Evolutionary conservation across 1,140 invertebrate genomes (phyloP), one percentile per base, ranked within the genome.

Genomic region (Drosophila nigrodunni): DNA sequence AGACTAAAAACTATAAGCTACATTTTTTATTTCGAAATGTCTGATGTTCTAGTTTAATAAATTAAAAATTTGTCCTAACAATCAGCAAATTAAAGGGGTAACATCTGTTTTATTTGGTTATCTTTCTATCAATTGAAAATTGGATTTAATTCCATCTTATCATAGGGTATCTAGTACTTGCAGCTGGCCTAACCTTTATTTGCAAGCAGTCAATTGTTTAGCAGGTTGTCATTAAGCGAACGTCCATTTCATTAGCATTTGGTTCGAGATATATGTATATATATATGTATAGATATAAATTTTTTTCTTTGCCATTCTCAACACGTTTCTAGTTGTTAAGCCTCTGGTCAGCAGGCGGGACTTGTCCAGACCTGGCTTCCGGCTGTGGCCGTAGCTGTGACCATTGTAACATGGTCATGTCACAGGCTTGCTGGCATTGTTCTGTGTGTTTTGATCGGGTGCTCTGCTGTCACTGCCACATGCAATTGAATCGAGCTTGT

Each of bases 231-330:
- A 86, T 86, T 86, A 87, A 55, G 54, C 82, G 50, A 73, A 54
- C 78, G 71, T 67, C 78, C 82, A 82, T 87, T 87, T 82, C 83
- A 87, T 87, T 87, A 87, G 82, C 82, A 82, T 87, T 70, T 77
- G 34, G 41, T 66, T 66, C 60, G 58, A 30, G 73, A 34, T 21
- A 30, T 30, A 30, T 30, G 6, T 30, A 30, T 30, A 30, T 30
- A 30, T 30, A 30, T 5, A 30, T 30, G 3, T 30, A 30, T 30
- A 25, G 2, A 25, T 25, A 30, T 30, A 30, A 30, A n/a, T 47
- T 47, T 46, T 61, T 15, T 65, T 76, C 71, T 78, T 77, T 82
- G 78, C 65, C 61, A 82, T 65, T 76, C 68, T 55, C 82, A 79
- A 87, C 82, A 87, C 79, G 79, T 87, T 87, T 76, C 83, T 44